Base-by-base conservation (phyloP, 2,113 vertebrate genomes). In the Amphilophus citrinellus region DNA sequence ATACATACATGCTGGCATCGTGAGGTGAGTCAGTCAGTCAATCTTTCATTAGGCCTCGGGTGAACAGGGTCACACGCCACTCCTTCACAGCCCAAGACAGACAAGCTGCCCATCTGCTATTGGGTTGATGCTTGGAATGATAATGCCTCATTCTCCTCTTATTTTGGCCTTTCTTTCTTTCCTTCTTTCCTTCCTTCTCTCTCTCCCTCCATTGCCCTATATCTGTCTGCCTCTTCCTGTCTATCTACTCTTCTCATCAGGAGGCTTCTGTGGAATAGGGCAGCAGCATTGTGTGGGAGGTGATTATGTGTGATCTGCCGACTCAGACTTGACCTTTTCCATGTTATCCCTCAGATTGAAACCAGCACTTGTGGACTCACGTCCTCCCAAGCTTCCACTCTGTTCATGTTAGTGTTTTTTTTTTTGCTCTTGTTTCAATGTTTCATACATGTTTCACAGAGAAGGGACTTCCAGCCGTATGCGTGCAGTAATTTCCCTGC, bases 21-120 rank as follows among this genome's bases (percentile, higher is more conserved):
- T 15, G 85, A 86, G 90, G 92, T 85, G 86, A 93, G 91, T 86
- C 66, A 90, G 87, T 91, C 91, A 93, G 94, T 96, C 96, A 95
- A 95, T 97, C 97, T 97, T 97, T 97, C 97, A 95, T 96, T 95
- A 96, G 96, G 94, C 92, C 84, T 50, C 84, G 94, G 97, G 96
- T 95, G 95, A 97, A 89, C 93, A 86, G 90, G 96, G 96, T 97
- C 96, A 95, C 93, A 93, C 94, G 93, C 95, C 94, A 94, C 94
- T 96, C 96, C 94, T 94, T 92, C 92, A 83, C 71, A 92, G 93
- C 93, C 95, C 89, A 96, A 96, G 96, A 95, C 95, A 96, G 96
- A 95, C 95, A 93, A 96, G 95, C 95, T 95, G 93, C 95, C 95
- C 96, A 96, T 96, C 96, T 96, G 96, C 96, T 95, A 76, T 82